phyloP scores from a whole-genome alignment of 2,888 invertebrate species.

The Podabrus alpinus region DNA sequence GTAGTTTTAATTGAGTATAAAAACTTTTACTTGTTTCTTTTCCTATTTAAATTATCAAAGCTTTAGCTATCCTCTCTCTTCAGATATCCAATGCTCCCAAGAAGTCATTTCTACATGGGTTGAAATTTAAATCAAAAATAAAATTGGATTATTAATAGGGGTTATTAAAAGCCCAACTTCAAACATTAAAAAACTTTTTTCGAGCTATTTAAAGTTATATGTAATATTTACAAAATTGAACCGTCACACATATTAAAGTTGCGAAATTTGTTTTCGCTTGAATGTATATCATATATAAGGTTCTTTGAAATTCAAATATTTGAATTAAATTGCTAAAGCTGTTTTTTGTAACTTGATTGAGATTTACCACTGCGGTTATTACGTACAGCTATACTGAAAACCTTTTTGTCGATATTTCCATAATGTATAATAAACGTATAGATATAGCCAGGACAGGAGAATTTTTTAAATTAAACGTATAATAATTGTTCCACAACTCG shows the following conservation, averaged over 20 bases:
- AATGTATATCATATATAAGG: not conserved
- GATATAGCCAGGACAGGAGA: not conserved
- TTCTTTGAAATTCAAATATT: not conserved
- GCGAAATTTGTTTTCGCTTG: not conserved
- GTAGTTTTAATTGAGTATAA: constrained; percentile 12
- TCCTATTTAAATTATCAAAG: not conserved
- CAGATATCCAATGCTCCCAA: not conserved
- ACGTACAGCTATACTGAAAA: not conserved
- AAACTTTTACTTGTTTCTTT: not conserved
- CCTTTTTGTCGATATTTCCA: not conserved
- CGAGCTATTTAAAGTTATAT: not conserved
- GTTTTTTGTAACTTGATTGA: not conserved
- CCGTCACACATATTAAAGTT: not conserved
- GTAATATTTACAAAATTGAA: not conserved
- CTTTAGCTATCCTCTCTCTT: no score
- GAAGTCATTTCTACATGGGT: not conserved
- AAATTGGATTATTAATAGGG: not conserved
- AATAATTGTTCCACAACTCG: not conserved
- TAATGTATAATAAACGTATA: not conserved
- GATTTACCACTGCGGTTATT: not conserved
- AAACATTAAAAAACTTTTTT: not conserved
- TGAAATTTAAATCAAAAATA: not conserved
- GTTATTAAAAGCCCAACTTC: not conserved
- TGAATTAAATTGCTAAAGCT: not conserved
- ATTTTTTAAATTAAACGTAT: not conserved